Base-by-base conservation (phyloP, 2,888 invertebrate genomes). In the Drosophila sordidapex region DNA sequence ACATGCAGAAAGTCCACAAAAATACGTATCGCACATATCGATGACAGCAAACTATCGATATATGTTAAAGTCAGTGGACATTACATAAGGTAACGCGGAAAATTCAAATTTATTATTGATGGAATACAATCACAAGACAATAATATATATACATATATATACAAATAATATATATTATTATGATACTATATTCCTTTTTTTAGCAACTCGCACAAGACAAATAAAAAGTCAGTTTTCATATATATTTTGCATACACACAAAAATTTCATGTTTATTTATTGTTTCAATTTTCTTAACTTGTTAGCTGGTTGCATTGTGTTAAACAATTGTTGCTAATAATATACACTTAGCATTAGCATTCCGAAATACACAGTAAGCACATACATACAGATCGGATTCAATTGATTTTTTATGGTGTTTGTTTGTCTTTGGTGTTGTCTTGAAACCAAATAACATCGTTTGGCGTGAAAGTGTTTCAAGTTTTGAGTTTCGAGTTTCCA, bases 391-490 rank as follows among this genome's bases (percentile, higher is more conserved):
- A 66, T 70, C 70, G 40, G 51, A 65, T 74, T 60, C 40, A 69
- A 66, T 77, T 69, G 1, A 25, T 46, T 7, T 46, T 21, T 21
- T 43, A 43, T 43, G 43, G 15, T 46, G 46, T 46, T 38, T 15
- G 7, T 63, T 29, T 71, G 57, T 46, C 53, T 36, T 46, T 65
- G 56, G 56, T 81, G 76, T 81, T 69, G 57, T 76, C 48, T 76
- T 89, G 87, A 89, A 89, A 89, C 88, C 88, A 89, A 89, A 89
- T 79, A 80, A 73, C 76, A 83, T 90, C 82, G 88, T 87, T 83
- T 74, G 67, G 70, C 35, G 52, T 54, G 25, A 65, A 62, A 52
- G 36, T 72, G 60, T 73, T 56, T 73, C 63, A 67, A 70, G 60
- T 71, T 71, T 46, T 46, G 46, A 46, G 25, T 46, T 46, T 46